phyloP scores from a whole-genome alignment of 2,888 invertebrate species.

The Drosophila anomalata region DNA sequence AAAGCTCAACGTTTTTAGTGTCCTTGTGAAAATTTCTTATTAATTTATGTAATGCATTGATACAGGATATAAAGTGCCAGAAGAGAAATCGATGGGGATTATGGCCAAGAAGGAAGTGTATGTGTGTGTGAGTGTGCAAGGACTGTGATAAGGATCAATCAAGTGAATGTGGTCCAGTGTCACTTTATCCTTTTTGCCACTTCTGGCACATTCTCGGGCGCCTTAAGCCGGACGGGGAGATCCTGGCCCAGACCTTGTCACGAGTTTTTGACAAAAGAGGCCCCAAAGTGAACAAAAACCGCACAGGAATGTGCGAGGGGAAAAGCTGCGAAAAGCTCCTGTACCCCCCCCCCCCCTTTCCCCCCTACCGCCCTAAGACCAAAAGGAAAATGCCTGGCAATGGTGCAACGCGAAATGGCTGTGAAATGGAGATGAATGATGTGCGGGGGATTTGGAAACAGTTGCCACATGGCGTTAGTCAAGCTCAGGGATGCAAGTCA shows the following conservation, averaged over 20 bases:
- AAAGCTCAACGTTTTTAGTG: background rate
- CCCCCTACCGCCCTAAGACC: too few relatives aligned
- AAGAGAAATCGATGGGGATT: slow-evolving; percentile 36
- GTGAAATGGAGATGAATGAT: slow-evolving; percentile 54
- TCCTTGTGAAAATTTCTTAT: slow-evolving; percentile 7
- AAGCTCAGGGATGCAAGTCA: slow-evolving; percentile 51
- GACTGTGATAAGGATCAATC: slow-evolving; percentile 42
- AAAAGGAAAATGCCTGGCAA: background rate
- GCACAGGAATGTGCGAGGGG: slow-evolving; percentile 5
- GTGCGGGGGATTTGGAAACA: slow-evolving; percentile 55
- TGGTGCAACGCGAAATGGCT: slow-evolving; percentile 13
- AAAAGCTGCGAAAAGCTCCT: slow-evolving; percentile 14
- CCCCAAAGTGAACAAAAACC: slow-evolving; percentile 14
- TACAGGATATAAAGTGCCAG: slow-evolving; percentile 6
- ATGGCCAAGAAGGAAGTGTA: slow-evolving; percentile 13
- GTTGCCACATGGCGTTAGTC: slow-evolving; percentile 61
- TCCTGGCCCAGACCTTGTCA: slow-evolving; percentile 40
- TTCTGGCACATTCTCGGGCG: slow-evolving; percentile 2
- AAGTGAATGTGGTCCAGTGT: slow-evolving; percentile 20
- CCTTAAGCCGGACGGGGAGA: slow-evolving; percentile 19
- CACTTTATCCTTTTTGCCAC: slow-evolving; percentile 1
- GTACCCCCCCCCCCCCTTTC: too few relatives aligned
- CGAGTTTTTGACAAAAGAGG: slow-evolving; percentile 10
- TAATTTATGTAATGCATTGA: slow-evolving; percentile 23
- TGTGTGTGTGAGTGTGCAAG: slow-evolving; percentile 22